Percentiles rank a stretch among this genome's conserved stretches.
Evolutionary conservation across 2,113 vertebrate species (phyloP).

Genomic region (Nothocercus nigrocapillus): DNA sequence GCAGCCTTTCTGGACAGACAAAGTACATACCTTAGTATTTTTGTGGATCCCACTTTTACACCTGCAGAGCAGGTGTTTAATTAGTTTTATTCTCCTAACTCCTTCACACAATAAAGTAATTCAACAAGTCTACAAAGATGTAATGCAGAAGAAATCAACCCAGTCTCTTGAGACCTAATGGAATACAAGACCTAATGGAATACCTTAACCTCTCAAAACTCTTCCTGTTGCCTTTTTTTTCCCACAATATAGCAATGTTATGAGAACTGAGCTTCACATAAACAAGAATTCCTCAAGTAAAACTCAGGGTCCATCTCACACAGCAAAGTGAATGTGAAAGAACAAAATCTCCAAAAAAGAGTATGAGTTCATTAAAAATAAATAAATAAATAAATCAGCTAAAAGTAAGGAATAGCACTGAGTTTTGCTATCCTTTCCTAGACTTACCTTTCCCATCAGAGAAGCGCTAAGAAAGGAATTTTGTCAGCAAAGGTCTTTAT

Average conservation of each 20-base stretch:
- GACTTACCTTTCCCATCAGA: background rate
- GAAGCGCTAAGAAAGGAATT: background rate
- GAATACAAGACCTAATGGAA: background rate
- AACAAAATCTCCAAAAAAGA: background rate
- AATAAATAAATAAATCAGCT: background rate
- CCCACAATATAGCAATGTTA: background rate
- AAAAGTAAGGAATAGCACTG: background rate
- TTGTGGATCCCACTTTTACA: background rate
- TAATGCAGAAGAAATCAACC: background rate
- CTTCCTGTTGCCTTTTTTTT: background rate
- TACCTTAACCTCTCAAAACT: background rate
- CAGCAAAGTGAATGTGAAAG: background rate
- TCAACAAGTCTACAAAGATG: background rate
- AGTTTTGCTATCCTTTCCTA: background rate
- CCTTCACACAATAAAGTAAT: background rate
- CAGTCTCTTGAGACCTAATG: background rate
- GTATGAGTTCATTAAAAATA: background rate
- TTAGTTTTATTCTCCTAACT: background rate
- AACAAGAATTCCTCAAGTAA: background rate
- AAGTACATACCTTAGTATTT: background rate
- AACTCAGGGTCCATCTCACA: background rate
- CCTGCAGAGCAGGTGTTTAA: background rate
- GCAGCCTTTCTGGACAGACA: background rate
- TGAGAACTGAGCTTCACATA: background rate
- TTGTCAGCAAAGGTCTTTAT: background rate